These are phyloP conservation scores for Morone chrysops DNA, from an alignment of 2,113 vertebrate genomes.

Conservation along the genomic window DNA sequence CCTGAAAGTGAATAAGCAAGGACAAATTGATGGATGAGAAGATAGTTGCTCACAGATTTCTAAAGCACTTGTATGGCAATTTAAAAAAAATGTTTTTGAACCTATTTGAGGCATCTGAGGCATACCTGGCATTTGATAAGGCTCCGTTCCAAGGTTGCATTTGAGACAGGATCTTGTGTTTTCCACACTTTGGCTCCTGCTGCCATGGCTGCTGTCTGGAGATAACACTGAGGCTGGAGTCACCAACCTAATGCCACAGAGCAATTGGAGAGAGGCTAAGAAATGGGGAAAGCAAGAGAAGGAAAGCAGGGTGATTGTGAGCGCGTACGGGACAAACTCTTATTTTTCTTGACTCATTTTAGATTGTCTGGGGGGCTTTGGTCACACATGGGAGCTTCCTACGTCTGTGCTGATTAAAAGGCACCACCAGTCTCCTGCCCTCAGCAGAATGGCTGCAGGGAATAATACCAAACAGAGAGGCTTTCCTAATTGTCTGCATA, in stretches of 20 bases:
- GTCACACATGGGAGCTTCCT: constrained; percentile 76
- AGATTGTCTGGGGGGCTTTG: constrained; percentile 68
- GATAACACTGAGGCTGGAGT: constrained; percentile 67
- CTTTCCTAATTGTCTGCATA: constrained; percentile 76
- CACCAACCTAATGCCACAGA: constrained; percentile 47
- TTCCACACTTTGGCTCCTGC: constrained; percentile 40
- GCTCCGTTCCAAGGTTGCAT: constrained; percentile 45
- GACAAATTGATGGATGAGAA: constrained; percentile 22
- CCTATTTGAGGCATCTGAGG: constrained; percentile 30
- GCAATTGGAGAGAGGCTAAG: constrained; percentile 29
- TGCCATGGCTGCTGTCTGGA: constrained; percentile 70
- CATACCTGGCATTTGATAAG: constrained; percentile 65
- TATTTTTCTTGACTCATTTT: constrained; percentile 68
- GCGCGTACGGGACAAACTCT: constrained; percentile 30
- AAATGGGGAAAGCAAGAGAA: constrained; percentile 36
- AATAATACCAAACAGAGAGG: constrained; percentile 66
- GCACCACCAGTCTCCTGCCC: constrained; percentile 61
- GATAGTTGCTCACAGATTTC: constrained; percentile 46
- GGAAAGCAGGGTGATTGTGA: constrained; percentile 36
- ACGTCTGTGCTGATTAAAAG: constrained; percentile 77
- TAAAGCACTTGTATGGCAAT: constrained; percentile 8
- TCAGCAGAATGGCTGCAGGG: constrained; percentile 63
- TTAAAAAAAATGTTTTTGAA: constrained; percentile 33
- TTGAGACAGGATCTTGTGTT: constrained; percentile 60
- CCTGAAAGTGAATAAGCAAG: constrained; percentile 1